Percentiles rank a stretch among this genome's conserved stretches.
Conservation (phyloP, 2,113 vertebrate genomes). For the Artemisiospiza belli region DNA sequence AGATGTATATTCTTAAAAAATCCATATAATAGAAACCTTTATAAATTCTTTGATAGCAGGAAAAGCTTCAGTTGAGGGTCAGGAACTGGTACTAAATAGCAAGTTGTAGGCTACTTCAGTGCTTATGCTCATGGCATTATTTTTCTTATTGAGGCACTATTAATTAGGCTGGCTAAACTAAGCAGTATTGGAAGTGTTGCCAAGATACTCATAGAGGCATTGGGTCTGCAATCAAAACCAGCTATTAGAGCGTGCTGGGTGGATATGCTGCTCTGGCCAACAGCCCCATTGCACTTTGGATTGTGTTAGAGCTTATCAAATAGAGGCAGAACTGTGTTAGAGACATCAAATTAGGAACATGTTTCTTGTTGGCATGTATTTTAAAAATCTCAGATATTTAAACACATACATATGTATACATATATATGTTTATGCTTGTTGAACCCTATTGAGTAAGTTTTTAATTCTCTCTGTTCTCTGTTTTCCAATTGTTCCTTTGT, state of each 20-base stretch:
- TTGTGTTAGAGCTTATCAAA: not conserved
- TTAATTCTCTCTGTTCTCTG: not conserved
- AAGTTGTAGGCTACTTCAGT: not conserved
- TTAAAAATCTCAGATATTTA: not conserved
- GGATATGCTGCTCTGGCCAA: not conserved
- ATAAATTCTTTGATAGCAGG: not conserved
- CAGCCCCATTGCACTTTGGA: not conserved
- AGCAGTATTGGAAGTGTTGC: constrained; percentile 21
- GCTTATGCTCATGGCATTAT: not conserved
- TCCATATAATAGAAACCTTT: not conserved
- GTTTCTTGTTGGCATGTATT: not conserved
- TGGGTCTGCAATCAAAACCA: constrained; percentile 3
- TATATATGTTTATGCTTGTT: not conserved
- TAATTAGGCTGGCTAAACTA: constrained; percentile 45
- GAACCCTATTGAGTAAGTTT: not conserved
- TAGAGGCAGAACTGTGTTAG: not conserved
- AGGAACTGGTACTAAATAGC: not conserved
- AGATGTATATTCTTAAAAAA: not conserved
- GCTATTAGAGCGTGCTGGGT: not conserved
- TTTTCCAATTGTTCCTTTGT: not conserved
- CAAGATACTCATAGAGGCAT: not conserved
- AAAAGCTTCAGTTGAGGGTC: not conserved
- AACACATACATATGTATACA: accelerated
- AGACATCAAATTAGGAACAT: not conserved
- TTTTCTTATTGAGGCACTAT: constrained; percentile 16